These are phyloP conservation scores for Drosophila chauvacae DNA, from an alignment of 1,140 invertebrate species.

Conservation along the genomic window DNA sequence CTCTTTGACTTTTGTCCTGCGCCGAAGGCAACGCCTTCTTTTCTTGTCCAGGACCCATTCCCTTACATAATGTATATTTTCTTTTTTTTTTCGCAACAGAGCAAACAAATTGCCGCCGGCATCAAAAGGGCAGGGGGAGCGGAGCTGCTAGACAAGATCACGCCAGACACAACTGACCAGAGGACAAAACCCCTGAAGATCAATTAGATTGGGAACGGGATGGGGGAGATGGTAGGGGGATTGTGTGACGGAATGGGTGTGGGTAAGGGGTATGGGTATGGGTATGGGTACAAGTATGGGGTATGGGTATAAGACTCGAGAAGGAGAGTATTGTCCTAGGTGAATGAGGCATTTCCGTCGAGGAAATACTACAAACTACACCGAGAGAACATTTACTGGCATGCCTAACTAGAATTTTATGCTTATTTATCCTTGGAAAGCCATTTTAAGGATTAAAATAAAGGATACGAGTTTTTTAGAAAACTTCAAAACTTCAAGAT, in stretches of 20 bases:
- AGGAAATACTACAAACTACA: conserved; percentile 1
- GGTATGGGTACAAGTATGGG: neutral
- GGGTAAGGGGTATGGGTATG: neutral
- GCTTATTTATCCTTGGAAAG: neutral
- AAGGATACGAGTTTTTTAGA: no score
- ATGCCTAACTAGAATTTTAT: neutral
- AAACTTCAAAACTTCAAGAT: no score
- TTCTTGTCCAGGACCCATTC: neutral
- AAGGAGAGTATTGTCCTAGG: conserved; percentile 13
- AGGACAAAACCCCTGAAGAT: conserved; percentile 62
- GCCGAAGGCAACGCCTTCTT: conserved; percentile 33
- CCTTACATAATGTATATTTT: conserved; percentile 30
- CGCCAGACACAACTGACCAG: conserved; percentile 63
- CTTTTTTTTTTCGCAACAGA: conserved; percentile 22
- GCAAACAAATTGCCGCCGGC: conserved; percentile 31
- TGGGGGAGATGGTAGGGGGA: neutral
- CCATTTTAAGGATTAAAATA: no score
- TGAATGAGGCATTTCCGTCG: conserved; percentile 65
- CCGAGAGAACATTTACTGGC: neutral
- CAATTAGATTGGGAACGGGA: conserved; percentile 48
- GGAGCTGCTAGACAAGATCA: conserved; percentile 62
- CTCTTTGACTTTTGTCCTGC: conserved; percentile 26
- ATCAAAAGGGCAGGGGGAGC: conserved; percentile 35
- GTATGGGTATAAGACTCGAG: neutral
- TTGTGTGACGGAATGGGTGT: neutral